Evolutionary conservation across 2,888 invertebrate species (phyloP).

Genomic region (Mythimna lalbum): DNA sequence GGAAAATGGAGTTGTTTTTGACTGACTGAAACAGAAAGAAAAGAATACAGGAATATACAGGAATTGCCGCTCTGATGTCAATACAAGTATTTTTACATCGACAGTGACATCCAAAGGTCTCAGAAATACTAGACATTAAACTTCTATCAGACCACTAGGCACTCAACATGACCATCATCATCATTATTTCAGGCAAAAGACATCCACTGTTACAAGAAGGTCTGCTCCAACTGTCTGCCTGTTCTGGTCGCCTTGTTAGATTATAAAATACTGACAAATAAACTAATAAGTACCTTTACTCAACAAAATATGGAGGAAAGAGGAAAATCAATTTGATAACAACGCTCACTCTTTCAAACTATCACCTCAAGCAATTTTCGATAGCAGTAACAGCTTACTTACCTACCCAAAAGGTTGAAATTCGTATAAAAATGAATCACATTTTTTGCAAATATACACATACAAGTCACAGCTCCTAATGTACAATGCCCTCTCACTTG

Average conservation of each 20-base stretch:
- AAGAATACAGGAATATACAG: no score
- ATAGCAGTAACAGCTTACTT: neutral
- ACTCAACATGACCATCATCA: no score
- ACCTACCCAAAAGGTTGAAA: neutral
- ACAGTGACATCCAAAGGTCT: no score
- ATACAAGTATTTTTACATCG: neutral
- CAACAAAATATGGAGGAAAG: neutral
- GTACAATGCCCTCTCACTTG: constrained; percentile 60
- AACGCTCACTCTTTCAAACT: no score
- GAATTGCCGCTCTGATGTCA: neutral
- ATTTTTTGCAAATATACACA: neutral
- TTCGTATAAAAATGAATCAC: constrained; percentile 24
- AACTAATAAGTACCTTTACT: neutral
- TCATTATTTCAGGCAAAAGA: no score
- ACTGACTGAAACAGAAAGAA: no score
- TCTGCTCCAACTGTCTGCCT: no score
- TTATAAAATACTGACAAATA: no score
- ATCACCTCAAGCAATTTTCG: neutral
- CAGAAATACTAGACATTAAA: neutral
- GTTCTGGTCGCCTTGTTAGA: no score
- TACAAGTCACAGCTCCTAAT: constrained; percentile 11
- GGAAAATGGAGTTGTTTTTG: no score
- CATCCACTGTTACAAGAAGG: no score
- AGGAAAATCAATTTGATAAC: neutral
- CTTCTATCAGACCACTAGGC: neutral